These are phyloP conservation scores for Diadromus collaris DNA, from an alignment of 2,888 invertebrate species.

Conservation along the genomic window DNA sequence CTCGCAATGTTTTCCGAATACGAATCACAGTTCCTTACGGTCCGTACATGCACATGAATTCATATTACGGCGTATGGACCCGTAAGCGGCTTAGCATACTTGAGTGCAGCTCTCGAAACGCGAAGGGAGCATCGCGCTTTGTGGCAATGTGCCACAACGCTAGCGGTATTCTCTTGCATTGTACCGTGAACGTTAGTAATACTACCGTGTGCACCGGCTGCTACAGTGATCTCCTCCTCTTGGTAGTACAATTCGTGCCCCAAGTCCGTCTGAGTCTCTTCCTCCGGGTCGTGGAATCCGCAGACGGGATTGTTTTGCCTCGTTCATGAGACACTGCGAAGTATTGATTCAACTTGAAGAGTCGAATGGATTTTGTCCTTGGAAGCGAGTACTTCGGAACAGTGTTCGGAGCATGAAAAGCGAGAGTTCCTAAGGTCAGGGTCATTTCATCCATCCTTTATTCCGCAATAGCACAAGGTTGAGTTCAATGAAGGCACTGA, in stretches of 20 bases:
- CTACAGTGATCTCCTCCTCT: background rate
- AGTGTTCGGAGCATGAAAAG: background rate
- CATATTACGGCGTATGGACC: background rate
- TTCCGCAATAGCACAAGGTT: background rate
- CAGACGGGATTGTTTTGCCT: conserved; percentile 3
- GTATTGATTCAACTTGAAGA: background rate
- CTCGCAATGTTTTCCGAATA: background rate
- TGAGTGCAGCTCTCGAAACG: conserved; percentile 14
- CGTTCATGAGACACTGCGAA: conserved; percentile 1
- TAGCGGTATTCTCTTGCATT: background rate
- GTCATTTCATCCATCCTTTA: background rate
- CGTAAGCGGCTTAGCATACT: conserved; percentile 24
- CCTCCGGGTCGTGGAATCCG: background rate
- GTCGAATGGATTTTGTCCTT: background rate
- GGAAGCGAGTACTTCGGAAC: background rate
- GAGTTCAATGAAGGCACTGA: background rate
- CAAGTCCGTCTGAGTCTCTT: background rate
- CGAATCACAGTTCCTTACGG: background rate
- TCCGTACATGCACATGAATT: background rate
- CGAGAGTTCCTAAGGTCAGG: conserved; percentile 10
- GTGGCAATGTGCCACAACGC: conserved; percentile 10
- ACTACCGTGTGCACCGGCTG: conserved; percentile 3
- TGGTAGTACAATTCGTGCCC: conserved; percentile 1
- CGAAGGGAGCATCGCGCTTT: conserved; percentile 16
- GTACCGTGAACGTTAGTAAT: background rate